A percentile compares a stretch with the other conserved stretches of the same genome.
phyloP scores from a whole-genome alignment of 1,140 invertebrate species.

The Mizuhopecten yessoensis region DNA sequence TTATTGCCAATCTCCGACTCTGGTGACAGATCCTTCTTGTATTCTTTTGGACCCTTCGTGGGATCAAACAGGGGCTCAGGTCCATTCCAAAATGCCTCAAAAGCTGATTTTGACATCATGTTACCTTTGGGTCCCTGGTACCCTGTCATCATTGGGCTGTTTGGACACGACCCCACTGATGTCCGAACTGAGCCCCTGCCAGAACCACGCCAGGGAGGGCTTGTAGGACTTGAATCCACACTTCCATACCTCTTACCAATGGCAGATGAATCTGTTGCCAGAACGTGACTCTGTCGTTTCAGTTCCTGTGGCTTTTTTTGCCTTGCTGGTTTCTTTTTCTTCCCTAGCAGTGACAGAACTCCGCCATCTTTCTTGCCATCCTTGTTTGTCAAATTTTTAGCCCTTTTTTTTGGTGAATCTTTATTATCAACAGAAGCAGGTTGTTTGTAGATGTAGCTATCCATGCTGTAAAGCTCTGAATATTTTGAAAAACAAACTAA shows the following conservation, averaged over 20 bases:
- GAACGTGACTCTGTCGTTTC: background rate
- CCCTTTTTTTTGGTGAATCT: background rate
- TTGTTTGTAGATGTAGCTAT: background rate
- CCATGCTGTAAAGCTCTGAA: background rate
- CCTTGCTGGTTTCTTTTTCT: background rate
- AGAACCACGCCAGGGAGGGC: background rate
- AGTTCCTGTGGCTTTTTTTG: background rate
- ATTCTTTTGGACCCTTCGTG: background rate
- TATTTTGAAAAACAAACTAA: background rate
- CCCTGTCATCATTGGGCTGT: background rate
- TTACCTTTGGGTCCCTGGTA: background rate
- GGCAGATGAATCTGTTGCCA: background rate
- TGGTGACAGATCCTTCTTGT: slow-evolving; percentile 16
- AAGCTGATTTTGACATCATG: slow-evolving; percentile 12
- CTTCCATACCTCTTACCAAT: slow-evolving; percentile 18
- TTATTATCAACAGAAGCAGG: background rate
- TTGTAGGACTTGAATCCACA: background rate
- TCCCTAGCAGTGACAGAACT: slow-evolving; percentile 5
- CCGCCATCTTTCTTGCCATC: background rate
- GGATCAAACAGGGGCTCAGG: slow-evolving; percentile 36
- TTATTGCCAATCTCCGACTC: background rate
- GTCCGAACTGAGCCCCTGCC: background rate
- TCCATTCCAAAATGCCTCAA: slow-evolving; percentile 26
- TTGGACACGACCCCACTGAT: background rate
- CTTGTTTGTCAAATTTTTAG: slow-evolving; percentile 9